phyloP scores from a whole-genome alignment of 2,888 invertebrate genomes.

The Nomada goodeniana region DNA sequence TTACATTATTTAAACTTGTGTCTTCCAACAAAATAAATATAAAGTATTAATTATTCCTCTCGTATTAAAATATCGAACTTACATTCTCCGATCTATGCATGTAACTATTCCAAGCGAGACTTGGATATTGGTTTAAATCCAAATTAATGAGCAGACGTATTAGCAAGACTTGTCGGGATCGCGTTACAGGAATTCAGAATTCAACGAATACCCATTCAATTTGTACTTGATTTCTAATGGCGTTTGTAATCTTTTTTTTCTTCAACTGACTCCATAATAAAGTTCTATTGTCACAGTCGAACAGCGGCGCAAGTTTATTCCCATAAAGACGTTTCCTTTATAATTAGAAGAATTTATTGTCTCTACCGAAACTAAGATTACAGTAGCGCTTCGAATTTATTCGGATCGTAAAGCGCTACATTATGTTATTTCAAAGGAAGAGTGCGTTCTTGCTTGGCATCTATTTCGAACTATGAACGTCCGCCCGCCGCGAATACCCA shows the following conservation, averaged over 20 bases:
- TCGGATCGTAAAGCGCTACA: conserved; percentile 46
- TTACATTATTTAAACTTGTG: too few relatives aligned
- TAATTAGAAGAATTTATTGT: conserved; percentile 43
- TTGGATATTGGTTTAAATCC: too few relatives aligned
- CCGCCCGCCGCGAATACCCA: background rate
- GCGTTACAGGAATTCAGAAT: background rate
- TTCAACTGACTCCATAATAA: background rate
- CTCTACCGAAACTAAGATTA: conserved; percentile 42
- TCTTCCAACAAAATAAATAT: too few relatives aligned
- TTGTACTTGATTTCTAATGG: background rate
- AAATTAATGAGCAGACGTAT: too few relatives aligned
- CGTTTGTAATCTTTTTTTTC: background rate
- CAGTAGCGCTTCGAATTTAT: conserved; percentile 41
- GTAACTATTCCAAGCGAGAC: too few relatives aligned
- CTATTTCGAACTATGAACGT: conserved; percentile 48
- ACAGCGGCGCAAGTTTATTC: conserved; percentile 35
- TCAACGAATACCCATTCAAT: background rate
- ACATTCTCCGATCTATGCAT: too few relatives aligned
- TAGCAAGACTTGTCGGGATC: background rate
- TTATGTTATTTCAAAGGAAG: conserved; percentile 50
- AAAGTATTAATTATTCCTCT: too few relatives aligned
- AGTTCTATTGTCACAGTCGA: conserved; percentile 19
- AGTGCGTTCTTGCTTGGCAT: conserved; percentile 24
- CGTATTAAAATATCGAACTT: too few relatives aligned
- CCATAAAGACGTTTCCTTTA: conserved; percentile 6